Evolutionary conservation across 2,888 invertebrate genomes (phyloP).

Genomic region (Ichneumoninae sp.): DNA sequence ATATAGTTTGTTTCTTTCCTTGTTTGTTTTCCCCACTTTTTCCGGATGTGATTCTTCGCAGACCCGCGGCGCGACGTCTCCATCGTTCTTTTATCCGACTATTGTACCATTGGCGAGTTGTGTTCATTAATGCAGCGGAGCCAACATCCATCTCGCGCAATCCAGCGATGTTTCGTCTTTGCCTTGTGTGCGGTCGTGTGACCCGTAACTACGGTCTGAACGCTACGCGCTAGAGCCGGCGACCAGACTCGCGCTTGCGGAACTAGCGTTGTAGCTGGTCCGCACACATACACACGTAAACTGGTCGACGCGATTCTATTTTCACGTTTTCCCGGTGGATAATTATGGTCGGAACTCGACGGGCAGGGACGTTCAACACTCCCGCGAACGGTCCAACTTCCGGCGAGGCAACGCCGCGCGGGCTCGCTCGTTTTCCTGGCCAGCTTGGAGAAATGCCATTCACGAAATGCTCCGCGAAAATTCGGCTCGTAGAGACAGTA

Average conservation of each 20-base stretch:
- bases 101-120: neutral
- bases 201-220: neutral
- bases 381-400: slow-evolving; percentile 21
- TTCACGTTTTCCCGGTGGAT: slow-evolving; percentile 48
- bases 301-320: slow-evolving; percentile 46
- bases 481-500: slow-evolving; percentile 4
- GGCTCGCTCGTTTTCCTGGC: neutral
- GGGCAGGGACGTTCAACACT: slow-evolving; percentile 14
- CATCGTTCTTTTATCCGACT: neutral
- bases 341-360: slow-evolving; percentile 46
- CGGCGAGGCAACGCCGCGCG: neutral
- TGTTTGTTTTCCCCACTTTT: too few species aligned
- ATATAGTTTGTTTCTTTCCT: too few species aligned
- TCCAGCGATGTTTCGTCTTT: slow-evolving; percentile 1
- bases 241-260: slow-evolving; percentile 22
- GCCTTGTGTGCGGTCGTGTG: neutral
- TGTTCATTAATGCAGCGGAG: neutral
- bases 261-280: slow-evolving; percentile 1
- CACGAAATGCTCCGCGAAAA: slow-evolving; percentile 17
- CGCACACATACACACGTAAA: neutral
- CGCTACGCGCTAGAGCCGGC: neutral
- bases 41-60: too few species aligned
- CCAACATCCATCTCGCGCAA: neutral
- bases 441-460: slow-evolving; percentile 7
- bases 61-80: neutral